A percentile compares a stretch with the other conserved stretches of the same genome.
Conservation (phyloP, 2,113 vertebrate species). For the Nipponia nippon region DNA sequence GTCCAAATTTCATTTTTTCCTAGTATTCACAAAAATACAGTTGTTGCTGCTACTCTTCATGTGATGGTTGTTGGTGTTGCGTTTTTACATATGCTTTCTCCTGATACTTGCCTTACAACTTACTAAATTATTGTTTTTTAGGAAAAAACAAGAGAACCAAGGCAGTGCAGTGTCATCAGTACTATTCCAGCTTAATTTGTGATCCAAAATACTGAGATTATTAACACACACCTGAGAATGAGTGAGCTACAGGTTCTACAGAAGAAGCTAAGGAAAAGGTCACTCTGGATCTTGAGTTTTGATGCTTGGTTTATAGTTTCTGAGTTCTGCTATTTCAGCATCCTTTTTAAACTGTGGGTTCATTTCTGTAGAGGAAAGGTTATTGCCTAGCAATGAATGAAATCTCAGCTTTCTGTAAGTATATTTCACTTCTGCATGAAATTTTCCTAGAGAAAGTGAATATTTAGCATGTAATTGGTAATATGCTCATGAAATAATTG, state of each 20-base stretch:
- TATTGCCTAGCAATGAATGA: background rate
- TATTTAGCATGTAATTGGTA: slow-evolving; percentile 24
- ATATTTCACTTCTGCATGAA: background rate
- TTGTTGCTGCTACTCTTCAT: background rate
- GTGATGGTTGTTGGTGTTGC: background rate
- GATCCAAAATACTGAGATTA: background rate
- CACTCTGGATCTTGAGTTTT: background rate
- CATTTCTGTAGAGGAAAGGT: background rate
- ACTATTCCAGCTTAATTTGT: background rate
- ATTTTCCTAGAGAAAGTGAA: background rate
- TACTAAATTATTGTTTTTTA: background rate
- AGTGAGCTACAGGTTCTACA: background rate
- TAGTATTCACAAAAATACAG: background rate
- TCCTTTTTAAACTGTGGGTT: background rate
- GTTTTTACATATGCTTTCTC: background rate
- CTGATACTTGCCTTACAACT: background rate
- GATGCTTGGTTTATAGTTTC: background rate
- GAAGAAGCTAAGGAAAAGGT: background rate
- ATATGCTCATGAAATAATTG: slow-evolving; percentile 40
- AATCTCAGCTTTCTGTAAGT: background rate
- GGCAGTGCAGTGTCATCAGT: background rate
- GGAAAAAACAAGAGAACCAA: background rate
- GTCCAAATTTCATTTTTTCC: background rate
- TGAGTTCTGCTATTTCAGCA: background rate
- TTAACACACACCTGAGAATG: background rate